phyloP scores from a whole-genome alignment of 2,113 vertebrate species.

The Athene cunicularia region DNA sequence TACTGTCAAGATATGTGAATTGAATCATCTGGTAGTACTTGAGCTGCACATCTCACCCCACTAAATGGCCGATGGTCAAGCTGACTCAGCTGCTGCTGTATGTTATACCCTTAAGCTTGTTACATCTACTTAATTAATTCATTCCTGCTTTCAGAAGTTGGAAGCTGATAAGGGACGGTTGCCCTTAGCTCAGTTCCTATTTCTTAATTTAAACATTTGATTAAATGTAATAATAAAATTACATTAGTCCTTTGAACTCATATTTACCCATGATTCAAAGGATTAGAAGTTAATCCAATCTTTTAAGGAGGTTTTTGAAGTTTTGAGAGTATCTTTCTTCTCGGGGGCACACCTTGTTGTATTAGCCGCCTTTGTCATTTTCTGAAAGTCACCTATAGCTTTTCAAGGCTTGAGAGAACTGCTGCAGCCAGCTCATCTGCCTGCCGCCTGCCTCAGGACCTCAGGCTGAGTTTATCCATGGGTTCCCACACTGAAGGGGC shows the following conservation, averaged over 20 bases:
- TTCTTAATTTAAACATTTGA: constrained; percentile 55
- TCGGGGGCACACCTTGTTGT: not conserved
- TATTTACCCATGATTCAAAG: constrained; percentile 31
- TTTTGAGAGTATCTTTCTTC: constrained; percentile 22
- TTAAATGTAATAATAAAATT: constrained; percentile 63
- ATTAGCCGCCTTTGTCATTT: not conserved
- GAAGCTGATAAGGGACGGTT: constrained; percentile 37
- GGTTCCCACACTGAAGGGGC: not conserved
- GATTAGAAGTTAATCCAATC: constrained; percentile 48
- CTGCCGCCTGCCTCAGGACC: not conserved
- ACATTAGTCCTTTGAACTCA: constrained; percentile 54
- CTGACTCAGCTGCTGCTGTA: constrained; percentile 51
- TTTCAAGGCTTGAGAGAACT: not conserved
- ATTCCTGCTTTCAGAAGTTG: constrained; percentile 36
- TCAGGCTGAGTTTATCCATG: fast-evolving
- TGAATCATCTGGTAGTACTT: constrained; percentile 54
- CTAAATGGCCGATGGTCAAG: constrained; percentile 7
- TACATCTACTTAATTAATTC: constrained; percentile 52
- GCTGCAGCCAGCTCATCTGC: not conserved
- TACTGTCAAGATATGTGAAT: constrained; percentile 33
- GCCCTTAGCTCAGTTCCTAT: constrained; percentile 47
- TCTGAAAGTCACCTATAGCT: not conserved
- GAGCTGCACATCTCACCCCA: constrained; percentile 31
- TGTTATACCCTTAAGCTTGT: constrained; percentile 38
- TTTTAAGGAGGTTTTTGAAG: constrained; percentile 41